Evolutionary conservation across 2,113 vertebrate species (phyloP), one percentile per base, ranked within the genome.

Genomic region (Fulica atra): DNA sequence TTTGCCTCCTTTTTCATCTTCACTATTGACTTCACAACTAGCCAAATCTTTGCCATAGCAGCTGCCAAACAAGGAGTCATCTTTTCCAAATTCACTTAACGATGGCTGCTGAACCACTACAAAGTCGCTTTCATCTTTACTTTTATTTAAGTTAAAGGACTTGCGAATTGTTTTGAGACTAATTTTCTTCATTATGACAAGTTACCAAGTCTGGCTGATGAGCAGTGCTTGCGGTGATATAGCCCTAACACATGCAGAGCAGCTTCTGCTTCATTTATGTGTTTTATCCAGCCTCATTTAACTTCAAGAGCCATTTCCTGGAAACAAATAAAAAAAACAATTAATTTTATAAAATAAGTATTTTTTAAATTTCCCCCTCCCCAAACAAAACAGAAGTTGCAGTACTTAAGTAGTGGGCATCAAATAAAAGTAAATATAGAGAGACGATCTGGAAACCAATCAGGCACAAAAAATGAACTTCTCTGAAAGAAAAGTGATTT

Each of bases 91-190:
- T 94, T 99, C 99, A 35, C 98, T 94, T 87, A 99, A 97, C 0
- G 99, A 97, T 29, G 99, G 98, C 88, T 98, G 99, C 88, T 99
- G 99, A 57, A 99, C 99, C 92, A 99, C 99, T 97, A 99, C 99
- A 97, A 99, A 99, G 95, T 99, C 99, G 15, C 98, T 98, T 89
- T 99, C 99, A 81, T 99, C 99, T 98, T 99, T 99, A 97, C 99
- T 99, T 98, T 99, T 99, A 91, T 97, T 99, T 97, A 99, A 98
- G 97, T 98, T 99, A 95, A 99, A 99, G 96, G 99, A 99, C 91
- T 99, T 99, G 95, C 99, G 98, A 97, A 99, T 99, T 97, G 99
- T 99, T 97, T 99, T 99, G 96, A 99, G 99, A 98, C 99, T 99
- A 86, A 99, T 99, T 98, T 99, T 99, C 99, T 99, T 99, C 99